Evolutionary conservation across 2,888 invertebrate genomes (phyloP), one percentile per base, ranked within the genome.

Genomic region (Drosophila monieri): DNA sequence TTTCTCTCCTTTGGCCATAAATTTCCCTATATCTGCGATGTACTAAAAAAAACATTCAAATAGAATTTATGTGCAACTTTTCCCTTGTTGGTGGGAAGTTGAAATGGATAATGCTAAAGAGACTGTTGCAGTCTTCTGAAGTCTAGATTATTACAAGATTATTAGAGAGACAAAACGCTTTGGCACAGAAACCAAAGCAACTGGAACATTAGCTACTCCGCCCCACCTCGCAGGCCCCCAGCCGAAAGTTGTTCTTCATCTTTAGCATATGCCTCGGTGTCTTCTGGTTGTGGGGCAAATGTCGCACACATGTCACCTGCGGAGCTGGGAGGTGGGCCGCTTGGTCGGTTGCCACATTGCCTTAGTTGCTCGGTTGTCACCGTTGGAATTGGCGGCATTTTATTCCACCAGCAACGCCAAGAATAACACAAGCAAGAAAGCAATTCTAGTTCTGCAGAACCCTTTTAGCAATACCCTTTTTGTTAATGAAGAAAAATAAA

Each of bases 121-220:
- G 56, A 41, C 58, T 58, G 58, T 27, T 41, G 58, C 57, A 47
- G 51, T 44, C 60, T 72, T 83, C 73, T 73, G 76, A 70, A 78
- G 69, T 83, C 73, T 73, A 77, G 70, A 79, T 84, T 86, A 76
- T 88, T 78, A 72, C 75, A 58, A 76, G 88, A 88, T 87, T 89
- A 73, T 89, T 76, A 89, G 81, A 59, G 64, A 85, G 86, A 78
- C 83, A 76, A 73, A 85, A 76, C 74, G 67, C 77, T 80, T 76
- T 85, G 88, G 73, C 91, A 89, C 79, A 90, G 88, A 90, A 90
- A 90, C 77, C 70, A 85, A 90, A 78, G 87, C 83, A 90, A 84
- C 81, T 90, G 90, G 88, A 90, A 90, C 87, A 89, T 85, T 84
- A 76, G 84, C 81, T 18, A 18, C 18, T 39, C 74, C 62, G 32